These are phyloP conservation scores for Athripsodes cinereus DNA, from an alignment of 2,888 invertebrate species.

Conservation along the genomic window DNA sequence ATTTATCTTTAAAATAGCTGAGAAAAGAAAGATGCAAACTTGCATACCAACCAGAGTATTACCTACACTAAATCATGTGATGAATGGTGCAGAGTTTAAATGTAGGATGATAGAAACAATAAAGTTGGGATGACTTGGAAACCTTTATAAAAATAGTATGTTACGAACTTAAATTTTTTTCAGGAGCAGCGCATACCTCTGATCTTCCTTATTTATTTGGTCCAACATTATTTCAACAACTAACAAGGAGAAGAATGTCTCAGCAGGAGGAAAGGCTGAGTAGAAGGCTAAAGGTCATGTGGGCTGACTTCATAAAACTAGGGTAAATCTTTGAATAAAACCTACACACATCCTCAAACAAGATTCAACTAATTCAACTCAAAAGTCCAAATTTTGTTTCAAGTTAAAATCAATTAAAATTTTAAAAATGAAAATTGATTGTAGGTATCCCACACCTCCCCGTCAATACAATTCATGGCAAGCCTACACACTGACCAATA, in stretches of 20 bases:
- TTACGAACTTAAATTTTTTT: too few species aligned
- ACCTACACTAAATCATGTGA: too few species aligned
- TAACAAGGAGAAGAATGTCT: conserved; percentile 56
- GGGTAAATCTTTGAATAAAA: too few species aligned
- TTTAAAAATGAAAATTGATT: background rate
- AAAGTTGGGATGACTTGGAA: background rate
- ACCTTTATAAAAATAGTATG: background rate
- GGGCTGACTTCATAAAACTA: conserved; percentile 44
- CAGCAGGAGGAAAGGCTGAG: conserved; percentile 54
- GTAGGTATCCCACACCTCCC: conserved; percentile 53
- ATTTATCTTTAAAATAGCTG: too few species aligned
- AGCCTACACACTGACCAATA: conserved; percentile 49
- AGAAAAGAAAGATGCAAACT: too few species aligned
- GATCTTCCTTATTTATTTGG: conserved; percentile 63
- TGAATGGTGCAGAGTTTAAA: too few species aligned
- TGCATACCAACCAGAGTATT: too few species aligned
- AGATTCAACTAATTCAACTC: too few species aligned
- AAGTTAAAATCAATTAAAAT: too few species aligned
- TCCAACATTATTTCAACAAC: conserved; percentile 59
- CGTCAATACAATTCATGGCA: conserved; percentile 52
- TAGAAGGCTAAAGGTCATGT: conserved; percentile 43
- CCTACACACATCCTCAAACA: too few species aligned
- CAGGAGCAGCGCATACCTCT: conserved; percentile 61
- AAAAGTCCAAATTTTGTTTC: too few species aligned
- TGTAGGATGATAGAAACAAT: too few species aligned